These are phyloP conservation scores for Rhagium mordax DNA, from an alignment of 2,888 invertebrate genomes.

Conservation along the genomic window DNA sequence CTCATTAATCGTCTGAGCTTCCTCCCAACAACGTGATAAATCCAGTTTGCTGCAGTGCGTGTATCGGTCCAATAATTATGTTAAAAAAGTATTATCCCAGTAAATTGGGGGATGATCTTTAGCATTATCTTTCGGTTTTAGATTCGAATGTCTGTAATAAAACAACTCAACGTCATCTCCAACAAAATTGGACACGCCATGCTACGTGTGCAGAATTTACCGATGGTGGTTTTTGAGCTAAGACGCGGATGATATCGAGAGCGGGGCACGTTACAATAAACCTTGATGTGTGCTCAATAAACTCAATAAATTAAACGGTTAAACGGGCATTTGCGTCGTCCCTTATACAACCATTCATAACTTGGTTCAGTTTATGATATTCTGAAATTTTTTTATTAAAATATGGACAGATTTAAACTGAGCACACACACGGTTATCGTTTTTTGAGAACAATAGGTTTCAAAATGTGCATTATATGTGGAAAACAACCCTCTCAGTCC, in stretches of 20 bases:
- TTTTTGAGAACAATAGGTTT: background rate
- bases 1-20: background rate
- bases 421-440: too few species aligned
- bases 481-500: too few species aligned
- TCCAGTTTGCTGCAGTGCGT: background rate
- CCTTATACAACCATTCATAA: background rate
- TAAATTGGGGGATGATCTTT: constrained; percentile 56
- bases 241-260: constrained; percentile 50
- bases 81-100: constrained; percentile 36
- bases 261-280: constrained; percentile 60
- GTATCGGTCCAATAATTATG: constrained; percentile 6
- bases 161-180: constrained; percentile 63
- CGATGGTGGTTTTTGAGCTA: constrained; percentile 42
- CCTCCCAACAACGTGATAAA: background rate
- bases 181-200: constrained; percentile 63
- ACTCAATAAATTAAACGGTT: constrained; percentile 61
- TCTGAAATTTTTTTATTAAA: background rate
- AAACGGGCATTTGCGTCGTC: constrained; percentile 50
- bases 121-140: constrained; percentile 57
- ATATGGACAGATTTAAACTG: too few species aligned
- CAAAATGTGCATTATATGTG: too few species aligned
- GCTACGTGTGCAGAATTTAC: constrained; percentile 67
- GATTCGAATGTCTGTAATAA: constrained; percentile 62
- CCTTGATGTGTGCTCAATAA: constrained; percentile 62
- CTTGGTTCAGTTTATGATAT: background rate